phyloP scores from a whole-genome alignment of 2,888 invertebrate genomes.

The Lasioglossum figueresi region DNA sequence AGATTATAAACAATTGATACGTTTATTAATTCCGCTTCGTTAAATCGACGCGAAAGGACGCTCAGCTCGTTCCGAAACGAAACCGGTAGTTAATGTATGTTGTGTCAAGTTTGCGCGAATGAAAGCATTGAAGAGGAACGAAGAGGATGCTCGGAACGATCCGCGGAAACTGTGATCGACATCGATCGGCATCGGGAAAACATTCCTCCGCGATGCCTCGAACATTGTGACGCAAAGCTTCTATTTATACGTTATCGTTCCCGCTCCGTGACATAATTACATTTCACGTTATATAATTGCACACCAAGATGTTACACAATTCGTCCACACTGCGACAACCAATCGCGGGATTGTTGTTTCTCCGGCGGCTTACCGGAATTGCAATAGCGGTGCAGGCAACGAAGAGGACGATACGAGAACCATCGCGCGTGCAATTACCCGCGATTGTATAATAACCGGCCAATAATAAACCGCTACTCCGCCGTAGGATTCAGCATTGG shows the following conservation, averaged over 20 bases:
- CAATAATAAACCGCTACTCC: constrained; percentile 30
- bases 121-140: not conserved
- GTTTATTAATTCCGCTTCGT: not conserved
- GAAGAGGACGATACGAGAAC: constrained; percentile 23
- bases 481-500: not conserved
- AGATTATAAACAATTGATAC: not conserved
- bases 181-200: constrained; percentile 17
- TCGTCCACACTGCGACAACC: constrained; percentile 30
- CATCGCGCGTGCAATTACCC: constrained; percentile 30
- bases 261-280: constrained; percentile 42
- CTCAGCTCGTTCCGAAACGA: not conserved
- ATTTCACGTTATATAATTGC: constrained; percentile 42
- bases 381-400: constrained; percentile 20
- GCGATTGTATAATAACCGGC: constrained; percentile 28
- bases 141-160: not conserved
- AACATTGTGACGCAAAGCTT: not conserved
- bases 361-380: constrained; percentile 18
- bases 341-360: constrained; percentile 3
- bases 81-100: not conserved
- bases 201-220: not conserved
- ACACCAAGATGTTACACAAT: constrained; percentile 19
- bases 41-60: not conserved
- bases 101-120: not conserved
- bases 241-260: constrained; percentile 48
- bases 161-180: constrained; percentile 2